phyloP scores from a whole-genome alignment of 2,113 vertebrate genomes.

The Perca flavescens region DNA sequence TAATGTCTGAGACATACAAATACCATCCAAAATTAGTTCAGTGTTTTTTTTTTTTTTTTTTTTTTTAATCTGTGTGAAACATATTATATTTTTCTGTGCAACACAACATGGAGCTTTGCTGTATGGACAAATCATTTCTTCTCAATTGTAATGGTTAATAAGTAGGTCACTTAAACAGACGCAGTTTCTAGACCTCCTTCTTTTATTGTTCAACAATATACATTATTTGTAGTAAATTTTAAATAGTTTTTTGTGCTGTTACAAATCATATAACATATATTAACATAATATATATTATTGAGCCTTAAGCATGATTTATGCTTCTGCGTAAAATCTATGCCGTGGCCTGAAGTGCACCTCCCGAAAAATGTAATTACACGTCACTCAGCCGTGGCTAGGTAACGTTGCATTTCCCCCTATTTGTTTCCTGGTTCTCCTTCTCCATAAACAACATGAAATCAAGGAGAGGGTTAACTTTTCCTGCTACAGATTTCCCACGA shows the following conservation, averaged over 20 bases:
- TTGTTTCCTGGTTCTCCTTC: too few species aligned
- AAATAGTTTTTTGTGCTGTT: neutral
- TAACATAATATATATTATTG: too few species aligned
- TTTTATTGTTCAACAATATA: neutral
- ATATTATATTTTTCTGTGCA: neutral
- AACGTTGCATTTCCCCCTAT: too few species aligned
- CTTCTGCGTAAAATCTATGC: too few species aligned
- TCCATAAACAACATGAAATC: too few species aligned
- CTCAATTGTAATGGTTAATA: neutral
- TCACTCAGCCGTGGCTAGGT: too few species aligned
- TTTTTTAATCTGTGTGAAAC: neutral
- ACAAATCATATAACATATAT: neutral
- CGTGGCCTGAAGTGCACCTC: too few species aligned
- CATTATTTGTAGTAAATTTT: neutral
- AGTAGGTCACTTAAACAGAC: neutral
- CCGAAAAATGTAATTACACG: too few species aligned
- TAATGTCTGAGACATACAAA: neutral
- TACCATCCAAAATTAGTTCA: neutral
- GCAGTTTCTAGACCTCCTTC: neutral
- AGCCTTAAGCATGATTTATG: too few species aligned
- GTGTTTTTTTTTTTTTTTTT: too few species aligned
- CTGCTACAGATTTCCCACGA: too few species aligned
- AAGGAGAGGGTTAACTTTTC: too few species aligned
- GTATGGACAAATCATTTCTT: neutral
- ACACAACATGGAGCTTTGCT: neutral